Evolutionary conservation across 2,113 vertebrate genomes (phyloP).

Genomic region (Engystomops pustulosus): DNA sequence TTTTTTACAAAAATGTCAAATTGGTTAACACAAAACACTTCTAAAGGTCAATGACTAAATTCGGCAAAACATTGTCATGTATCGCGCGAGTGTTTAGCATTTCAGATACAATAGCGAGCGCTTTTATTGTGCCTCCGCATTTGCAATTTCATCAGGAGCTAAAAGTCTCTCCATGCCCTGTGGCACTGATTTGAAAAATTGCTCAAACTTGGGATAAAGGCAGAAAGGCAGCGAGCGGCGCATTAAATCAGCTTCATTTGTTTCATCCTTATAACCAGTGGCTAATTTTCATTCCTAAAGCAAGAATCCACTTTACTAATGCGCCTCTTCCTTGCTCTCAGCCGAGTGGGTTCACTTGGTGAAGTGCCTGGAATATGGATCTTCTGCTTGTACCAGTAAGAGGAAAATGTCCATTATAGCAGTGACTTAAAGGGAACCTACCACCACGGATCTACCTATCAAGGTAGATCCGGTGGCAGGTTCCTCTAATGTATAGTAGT

Average conservation of each 20-base stretch:
- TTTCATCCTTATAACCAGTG: slow-evolving; percentile 58
- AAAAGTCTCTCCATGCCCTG: slow-evolving; percentile 54
- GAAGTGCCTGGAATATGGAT: slow-evolving; percentile 38
- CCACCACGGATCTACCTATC: too few relatives aligned
- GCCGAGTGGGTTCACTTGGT: slow-evolving; percentile 42
- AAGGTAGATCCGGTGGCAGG: too few relatives aligned
- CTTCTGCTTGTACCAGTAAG: slow-evolving; percentile 14
- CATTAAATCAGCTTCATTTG: slow-evolving; percentile 60
- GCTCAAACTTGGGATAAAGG: slow-evolving; percentile 59
- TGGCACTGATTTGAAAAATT: slow-evolving; percentile 60
- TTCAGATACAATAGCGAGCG: slow-evolving; percentile 57
- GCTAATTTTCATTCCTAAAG: slow-evolving; percentile 59
- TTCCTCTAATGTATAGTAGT: too few relatives aligned
- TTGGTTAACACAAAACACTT: slow-evolving; percentile 56
- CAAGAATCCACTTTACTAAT: slow-evolving; percentile 54
- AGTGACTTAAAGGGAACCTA: too few relatives aligned
- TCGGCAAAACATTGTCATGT: slow-evolving; percentile 56
- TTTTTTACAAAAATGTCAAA: slow-evolving; percentile 51
- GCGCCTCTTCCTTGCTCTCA: slow-evolving; percentile 42
- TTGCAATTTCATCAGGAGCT: slow-evolving; percentile 59
- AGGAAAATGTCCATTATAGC: background rate
- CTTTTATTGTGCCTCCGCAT: slow-evolving; percentile 58
- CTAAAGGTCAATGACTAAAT: slow-evolving; percentile 55
- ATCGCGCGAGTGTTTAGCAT: slow-evolving; percentile 49
- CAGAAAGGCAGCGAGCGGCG: slow-evolving; percentile 53